Evolutionary conservation across 2,113 vertebrate species (phyloP), one percentile per base, ranked within the genome.

Genomic region (Leptobrachium leishanense): DNA sequence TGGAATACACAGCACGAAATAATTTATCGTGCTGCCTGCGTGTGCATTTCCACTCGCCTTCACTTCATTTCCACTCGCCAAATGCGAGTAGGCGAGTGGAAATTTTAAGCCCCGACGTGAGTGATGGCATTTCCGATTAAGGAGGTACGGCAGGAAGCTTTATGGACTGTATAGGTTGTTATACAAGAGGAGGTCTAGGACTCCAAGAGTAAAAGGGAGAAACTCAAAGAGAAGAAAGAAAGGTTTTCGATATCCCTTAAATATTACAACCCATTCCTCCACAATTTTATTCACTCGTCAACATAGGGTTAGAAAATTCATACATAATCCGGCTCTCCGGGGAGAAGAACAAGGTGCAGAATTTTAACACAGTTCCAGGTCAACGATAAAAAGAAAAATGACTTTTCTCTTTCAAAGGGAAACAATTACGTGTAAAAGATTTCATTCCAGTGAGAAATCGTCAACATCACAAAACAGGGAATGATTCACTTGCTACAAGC

Each of bases 381-480:
- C 70, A 67, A 68, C 57, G 41, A 80, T 74, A 74, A 80, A 73
- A 80, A n/a, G n/a, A 68, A 15, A 74, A 65, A 67, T 41, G 20
- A 68, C 20, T 73, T 72, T 79, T 55, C 50, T n/a, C 13, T 72
- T 72, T 68, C 6, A 68, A 80, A 74, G 50, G 62, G 71, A 59
- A 50, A 80, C 71, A 59, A 80, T 80, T 62, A 68, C 5, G 72
- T 44, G 64, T 13, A 68, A 74, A 74, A 43, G n/a, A 55, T 74
- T 55, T 42, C 6, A 12, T 80, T 50, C 42, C 54, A n/a, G 71
- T 53, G 43, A 68, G 41, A 53, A 72, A 62, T 66, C 44, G 62
- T 72, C 68, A 72, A 66, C 77, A 65, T 79, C 62, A 64, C 46
- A 74, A 66, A 40, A 67, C 62, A 79, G 42, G 31, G 67, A 79